A percentile compares a stretch with the other conserved stretches of the same genome.
Evolutionary conservation across 2,797 vertebrate species (phyloP).

Genomic region (Nannoperca australis): DNA sequence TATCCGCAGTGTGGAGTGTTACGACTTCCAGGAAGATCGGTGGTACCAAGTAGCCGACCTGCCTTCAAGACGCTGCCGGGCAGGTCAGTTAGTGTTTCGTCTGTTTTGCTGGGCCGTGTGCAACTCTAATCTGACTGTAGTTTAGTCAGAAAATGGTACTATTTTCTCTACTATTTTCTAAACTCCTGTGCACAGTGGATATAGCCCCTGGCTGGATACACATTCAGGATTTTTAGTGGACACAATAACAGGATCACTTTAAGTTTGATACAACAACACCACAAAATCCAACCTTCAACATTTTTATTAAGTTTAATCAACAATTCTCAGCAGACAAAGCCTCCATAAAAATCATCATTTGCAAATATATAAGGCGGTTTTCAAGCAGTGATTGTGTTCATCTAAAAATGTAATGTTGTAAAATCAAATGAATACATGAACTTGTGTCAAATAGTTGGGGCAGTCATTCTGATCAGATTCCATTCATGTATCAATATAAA

Average conservation of each 20-base stretch:
- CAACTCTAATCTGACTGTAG: background rate
- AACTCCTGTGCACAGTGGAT: background rate
- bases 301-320: background rate
- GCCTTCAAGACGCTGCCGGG: constrained; percentile 94
- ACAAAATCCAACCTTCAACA: too few species aligned
- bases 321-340: background rate
- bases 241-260: too few species aligned
- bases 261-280: too few species aligned
- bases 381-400: background rate
- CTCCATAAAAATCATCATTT: background rate
- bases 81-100: constrained; percentile 83
- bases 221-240: too few species aligned
- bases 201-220: background rate
- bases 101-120: background rate
- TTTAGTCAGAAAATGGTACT: background rate
- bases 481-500: background rate
- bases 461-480: too few species aligned
- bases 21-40: constrained; percentile 95
- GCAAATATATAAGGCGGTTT: background rate
- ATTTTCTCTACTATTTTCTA: too few species aligned
- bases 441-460: background rate
- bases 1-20: constrained; percentile 97
- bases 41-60: constrained; percentile 97
- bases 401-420: background rate
- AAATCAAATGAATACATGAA: background rate